Base-by-base conservation (phyloP, 1,140 invertebrate species). In the Macrostomum lignano region DNA sequence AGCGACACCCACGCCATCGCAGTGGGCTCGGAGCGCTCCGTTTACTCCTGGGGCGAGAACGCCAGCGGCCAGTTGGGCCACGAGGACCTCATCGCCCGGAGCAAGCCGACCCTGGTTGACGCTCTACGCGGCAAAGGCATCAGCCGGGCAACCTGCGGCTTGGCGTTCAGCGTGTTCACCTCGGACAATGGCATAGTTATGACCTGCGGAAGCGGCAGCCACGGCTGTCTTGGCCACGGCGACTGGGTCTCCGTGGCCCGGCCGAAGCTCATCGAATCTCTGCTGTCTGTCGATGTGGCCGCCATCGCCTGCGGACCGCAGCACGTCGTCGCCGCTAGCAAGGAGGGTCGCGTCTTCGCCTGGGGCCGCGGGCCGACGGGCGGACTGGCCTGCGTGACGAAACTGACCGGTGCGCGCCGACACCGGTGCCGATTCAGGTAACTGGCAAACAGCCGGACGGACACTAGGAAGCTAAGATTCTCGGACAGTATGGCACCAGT, bases 1-100 rank as follows among this genome's bases (percentile, higher is more conserved):
- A 70, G 72, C 2, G 43, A 61, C 13, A 58, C 66, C 42, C 73
- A 75, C 51, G 66, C 70, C 1, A 60, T 67, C 5, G 69, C 65
- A 3, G 48, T 73, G 10, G 64, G 61, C 14, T 53, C 58, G 17
- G 62, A 67, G 39, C 65, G 68, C 2, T 55, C 64, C 23, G 58
- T 72, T 5, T 73, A 66, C 45, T 55, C 66, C 10, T 75, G 72
- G 71, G 72, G 72, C 5, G 53, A 60, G 33, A 68, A 67, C 21
- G 44, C 60, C 23, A 45, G 60, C 36, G 72, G 72, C 1, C 61
- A 68, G 36, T 52, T 73, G 2, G 72, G 70, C 1, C 63, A 69
- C 38, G 68, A 66, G 1, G 56, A 62, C 22, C 45, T 61, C 6
- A 58, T 64, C 38, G 46, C 54, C 3, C 63, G 60, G 52, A 50